Conservation (phyloP, 2,113 vertebrate genomes). For the Hylia prasina region DNA sequence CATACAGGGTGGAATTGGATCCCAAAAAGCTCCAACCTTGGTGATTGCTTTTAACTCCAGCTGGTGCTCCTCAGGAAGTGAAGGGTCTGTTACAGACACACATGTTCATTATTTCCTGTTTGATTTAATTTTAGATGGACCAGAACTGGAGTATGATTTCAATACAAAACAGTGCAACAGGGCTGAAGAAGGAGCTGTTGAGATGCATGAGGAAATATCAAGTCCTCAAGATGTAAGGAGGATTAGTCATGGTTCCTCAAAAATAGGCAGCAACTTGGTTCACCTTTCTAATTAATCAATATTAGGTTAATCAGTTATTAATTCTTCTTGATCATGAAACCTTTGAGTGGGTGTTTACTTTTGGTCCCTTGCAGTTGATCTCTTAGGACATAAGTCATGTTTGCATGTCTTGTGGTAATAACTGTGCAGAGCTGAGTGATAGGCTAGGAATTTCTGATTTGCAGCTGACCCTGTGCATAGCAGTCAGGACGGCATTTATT, state of each 20-base stretch:
- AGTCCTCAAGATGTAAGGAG: not conserved
- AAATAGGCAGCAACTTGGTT: not conserved
- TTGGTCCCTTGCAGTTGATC: not conserved
- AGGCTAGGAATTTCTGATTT: not conserved
- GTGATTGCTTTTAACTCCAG: not conserved
- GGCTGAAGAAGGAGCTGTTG: not conserved
- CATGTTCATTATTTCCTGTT: not conserved
- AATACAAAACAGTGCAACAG: not conserved
- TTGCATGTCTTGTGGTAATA: not conserved
- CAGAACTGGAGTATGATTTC: not conserved
- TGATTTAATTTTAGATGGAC: not conserved
- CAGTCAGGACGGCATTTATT: not conserved
- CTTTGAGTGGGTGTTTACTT: not conserved
- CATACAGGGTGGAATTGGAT: not conserved
- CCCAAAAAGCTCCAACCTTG: not conserved
- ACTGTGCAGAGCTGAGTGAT: not conserved
- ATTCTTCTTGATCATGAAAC: not conserved
- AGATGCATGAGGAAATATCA: not conserved
- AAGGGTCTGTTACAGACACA: not conserved
- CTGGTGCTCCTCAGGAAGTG: not conserved
- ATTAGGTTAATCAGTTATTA: not conserved
- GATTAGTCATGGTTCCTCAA: not conserved
- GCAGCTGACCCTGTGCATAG: not conserved
- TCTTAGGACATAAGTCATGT: not conserved
- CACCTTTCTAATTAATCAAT: not conserved